Conservation (phyloP, 2,797 vertebrate genomes). For the Champsocephalus gunnari region DNA sequence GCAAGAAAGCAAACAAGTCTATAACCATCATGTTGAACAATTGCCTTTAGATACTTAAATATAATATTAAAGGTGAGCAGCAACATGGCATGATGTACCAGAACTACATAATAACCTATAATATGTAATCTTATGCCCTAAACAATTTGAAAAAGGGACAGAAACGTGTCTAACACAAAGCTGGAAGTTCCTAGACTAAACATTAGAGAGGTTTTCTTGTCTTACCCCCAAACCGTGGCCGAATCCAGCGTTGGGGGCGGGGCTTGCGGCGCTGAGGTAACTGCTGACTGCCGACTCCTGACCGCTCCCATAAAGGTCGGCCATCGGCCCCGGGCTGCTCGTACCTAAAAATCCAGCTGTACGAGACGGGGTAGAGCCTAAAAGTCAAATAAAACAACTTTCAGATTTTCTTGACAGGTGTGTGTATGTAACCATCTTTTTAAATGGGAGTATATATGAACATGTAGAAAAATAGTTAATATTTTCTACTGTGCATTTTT, state of each 20-base stretch:
- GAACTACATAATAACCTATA: background rate
- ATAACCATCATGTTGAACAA: background rate
- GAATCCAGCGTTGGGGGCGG: slow-evolving; percentile 96
- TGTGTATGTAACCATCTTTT: background rate
- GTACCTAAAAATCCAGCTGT: slow-evolving; percentile 97
- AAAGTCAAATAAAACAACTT: slow-evolving; percentile 38
- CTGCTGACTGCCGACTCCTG: slow-evolving; percentile 98
- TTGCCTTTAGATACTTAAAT: background rate
- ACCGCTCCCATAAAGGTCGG: slow-evolving; percentile 94
- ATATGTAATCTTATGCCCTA: background rate
- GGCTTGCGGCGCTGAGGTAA: slow-evolving; percentile 98
- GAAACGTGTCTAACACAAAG: background rate
- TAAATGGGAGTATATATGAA: background rate
- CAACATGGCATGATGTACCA: background rate
- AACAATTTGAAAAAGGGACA: background rate
- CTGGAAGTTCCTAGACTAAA: background rate
- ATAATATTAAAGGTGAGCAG: background rate
- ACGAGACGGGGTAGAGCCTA: slow-evolving; percentile 93
- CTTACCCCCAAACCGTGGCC: slow-evolving; percentile 97
- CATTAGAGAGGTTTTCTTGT: slow-evolving; percentile 5
- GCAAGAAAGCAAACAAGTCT: background rate
- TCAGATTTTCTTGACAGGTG: slow-evolving; percentile 1
- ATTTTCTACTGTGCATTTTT: background rate
- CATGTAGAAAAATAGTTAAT: too few species aligned
- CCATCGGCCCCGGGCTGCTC: slow-evolving; percentile 98